Percentiles rank a stretch among this genome's conserved stretches.
These are phyloP conservation scores for Trochalopteron elliotii DNA, from an alignment of 2,113 vertebrate genomes.

Conservation along the genomic window DNA sequence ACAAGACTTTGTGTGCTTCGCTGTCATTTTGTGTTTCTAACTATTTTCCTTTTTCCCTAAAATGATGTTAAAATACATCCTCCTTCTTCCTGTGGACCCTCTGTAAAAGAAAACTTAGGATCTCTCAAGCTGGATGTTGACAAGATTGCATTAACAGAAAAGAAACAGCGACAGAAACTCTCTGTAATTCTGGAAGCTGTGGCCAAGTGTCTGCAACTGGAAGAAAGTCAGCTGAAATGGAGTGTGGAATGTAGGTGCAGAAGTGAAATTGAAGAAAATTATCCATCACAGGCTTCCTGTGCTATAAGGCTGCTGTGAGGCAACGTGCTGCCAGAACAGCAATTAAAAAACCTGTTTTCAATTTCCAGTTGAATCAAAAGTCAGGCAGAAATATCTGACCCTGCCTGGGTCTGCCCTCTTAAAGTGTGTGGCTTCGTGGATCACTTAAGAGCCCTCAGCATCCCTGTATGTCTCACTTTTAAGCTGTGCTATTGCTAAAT, in stretches of 20 bases:
- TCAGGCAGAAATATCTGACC: not conserved
- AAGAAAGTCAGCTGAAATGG: conserved; percentile 79
- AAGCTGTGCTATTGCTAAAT: not conserved
- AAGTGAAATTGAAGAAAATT: not conserved
- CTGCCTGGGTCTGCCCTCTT: not conserved
- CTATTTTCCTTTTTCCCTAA: not conserved
- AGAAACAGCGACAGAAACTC: conserved; percentile 85
- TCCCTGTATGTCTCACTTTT: not conserved
- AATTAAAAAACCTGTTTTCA: not conserved
- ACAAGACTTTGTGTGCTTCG: not conserved
- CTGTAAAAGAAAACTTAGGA: conserved; percentile 75
- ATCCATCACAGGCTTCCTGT: not conserved
- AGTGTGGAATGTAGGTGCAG: conserved; percentile 81
- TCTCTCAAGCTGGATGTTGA: conserved; percentile 78
- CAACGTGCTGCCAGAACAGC: not conserved
- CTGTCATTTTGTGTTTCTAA: not conserved
- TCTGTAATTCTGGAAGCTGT: conserved; percentile 75
- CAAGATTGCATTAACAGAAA: conserved; percentile 79
- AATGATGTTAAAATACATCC: not conserved
- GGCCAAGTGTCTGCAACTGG: conserved; percentile 72
- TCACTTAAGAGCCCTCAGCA: not conserved
- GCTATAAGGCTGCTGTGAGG: not conserved
- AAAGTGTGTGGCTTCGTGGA: not conserved
- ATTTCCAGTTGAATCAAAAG: not conserved
- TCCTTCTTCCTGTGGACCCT: not conserved